These are phyloP conservation scores for Rotaria macrura DNA, from an alignment of 2,888 invertebrate genomes.

Conservation along the genomic window DNA sequence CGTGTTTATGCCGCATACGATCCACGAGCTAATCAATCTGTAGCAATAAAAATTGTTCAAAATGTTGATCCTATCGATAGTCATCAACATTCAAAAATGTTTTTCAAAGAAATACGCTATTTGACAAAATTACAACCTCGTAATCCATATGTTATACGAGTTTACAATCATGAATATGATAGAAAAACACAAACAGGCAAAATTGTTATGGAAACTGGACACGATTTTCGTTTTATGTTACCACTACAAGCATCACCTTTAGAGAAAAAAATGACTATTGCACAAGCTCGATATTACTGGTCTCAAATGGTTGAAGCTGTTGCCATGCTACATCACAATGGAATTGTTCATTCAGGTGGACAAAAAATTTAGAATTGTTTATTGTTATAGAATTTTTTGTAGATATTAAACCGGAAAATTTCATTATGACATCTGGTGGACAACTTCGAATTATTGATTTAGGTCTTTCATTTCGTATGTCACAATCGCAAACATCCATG, in stretches of 20 bases:
- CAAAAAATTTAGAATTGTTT: background rate
- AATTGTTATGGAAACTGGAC: constrained; percentile 22
- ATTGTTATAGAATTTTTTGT: background rate
- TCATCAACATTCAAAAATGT: background rate
- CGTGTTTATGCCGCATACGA: background rate
- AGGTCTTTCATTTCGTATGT: constrained; percentile 6
- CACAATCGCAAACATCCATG: background rate
- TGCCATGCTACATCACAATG: background rate
- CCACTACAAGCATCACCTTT: background rate
- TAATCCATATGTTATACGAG: background rate
- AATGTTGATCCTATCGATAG: background rate
- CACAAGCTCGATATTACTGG: constrained; percentile 9
- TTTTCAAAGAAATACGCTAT: constrained; percentile 12
- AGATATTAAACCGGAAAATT: constrained; percentile 23
- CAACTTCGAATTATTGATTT: constrained; percentile 11
- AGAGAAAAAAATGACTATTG: background rate
- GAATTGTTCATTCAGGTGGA: constrained; percentile 16
- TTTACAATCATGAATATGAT: constrained; percentile 16
- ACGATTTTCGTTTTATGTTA: constrained; percentile 18
- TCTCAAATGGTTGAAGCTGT: constrained; percentile 17
- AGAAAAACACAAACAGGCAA: background rate
- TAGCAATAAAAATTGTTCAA: constrained; percentile 8
- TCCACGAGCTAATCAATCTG: background rate
- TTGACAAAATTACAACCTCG: background rate
- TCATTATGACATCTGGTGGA: background rate